Evolutionary conservation across 2,888 invertebrate genomes (phyloP), one percentile per base, ranked within the genome.

Genomic region (Troides oblongomaculatus): DNA sequence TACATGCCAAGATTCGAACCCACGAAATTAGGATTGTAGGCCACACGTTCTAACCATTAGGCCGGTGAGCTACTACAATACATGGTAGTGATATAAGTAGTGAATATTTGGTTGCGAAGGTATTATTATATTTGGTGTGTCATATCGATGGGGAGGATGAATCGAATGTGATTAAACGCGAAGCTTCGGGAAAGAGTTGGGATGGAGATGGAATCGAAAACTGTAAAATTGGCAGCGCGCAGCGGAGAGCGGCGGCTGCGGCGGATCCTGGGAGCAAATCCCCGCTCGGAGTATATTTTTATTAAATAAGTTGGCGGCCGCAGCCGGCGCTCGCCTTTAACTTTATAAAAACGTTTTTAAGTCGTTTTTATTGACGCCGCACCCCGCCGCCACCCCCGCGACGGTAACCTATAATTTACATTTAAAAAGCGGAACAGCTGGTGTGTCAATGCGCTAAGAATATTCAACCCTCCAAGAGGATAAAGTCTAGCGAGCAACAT

Each of bases 231-330:
- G 74, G 72, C 68, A 66, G 71, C 64, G 65, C 39, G 23, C 62
- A 39, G 18, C 64, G 56, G 23, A 63, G 53, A 21, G 30, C 30
- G 30, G 30, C 30, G 30, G 30, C 30, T 3, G 30, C 30, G 30
- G 30, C 30, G 56, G 50, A 50, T 21, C 53, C 61, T 71, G 72
- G 73, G 70, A 73, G 73, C 76, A 75, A 59, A 30, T 58, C 63
- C 64, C 64, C 79, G 77, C 78, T 76, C 80, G 74, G 81, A 81
- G 85, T 84, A 81, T 85, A 82, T 85, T 85, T 84, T 86, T 85
- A 86, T 86, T 83, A 84, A 85, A 85, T 86, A 85, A 86, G 81
- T 86, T 83, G 77, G 76, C 74, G 78, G 74, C 80, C 80, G 78
- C 84, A 84, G 81, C 80, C 83, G 83, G 79, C 75, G 71, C 74